A percentile compares a stretch with the other conserved stretches of the same genome.
phyloP scores from a whole-genome alignment of 2,888 invertebrate genomes.

The Lasioglossum pauxillum region DNA sequence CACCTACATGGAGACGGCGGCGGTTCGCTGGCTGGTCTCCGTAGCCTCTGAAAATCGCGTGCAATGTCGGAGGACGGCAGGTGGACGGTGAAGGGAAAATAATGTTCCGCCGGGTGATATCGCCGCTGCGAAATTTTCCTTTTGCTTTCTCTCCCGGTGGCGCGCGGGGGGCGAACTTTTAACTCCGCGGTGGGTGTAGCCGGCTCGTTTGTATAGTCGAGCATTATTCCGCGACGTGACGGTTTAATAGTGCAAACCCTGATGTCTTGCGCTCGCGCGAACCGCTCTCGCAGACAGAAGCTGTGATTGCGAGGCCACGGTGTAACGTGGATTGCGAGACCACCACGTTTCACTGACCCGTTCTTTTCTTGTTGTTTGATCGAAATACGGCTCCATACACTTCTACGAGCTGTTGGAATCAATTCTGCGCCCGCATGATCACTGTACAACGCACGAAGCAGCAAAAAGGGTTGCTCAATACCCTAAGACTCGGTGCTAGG shows the following conservation, averaged over 20 bases:
- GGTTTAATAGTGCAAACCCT: conserved; percentile 66
- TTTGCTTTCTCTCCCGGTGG: conserved; percentile 67
- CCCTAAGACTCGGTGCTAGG: too few species aligned
- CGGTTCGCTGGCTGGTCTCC: conserved; percentile 20
- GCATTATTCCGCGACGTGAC: conserved; percentile 70
- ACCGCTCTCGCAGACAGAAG: conserved; percentile 44
- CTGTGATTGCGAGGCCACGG: conserved; percentile 51
- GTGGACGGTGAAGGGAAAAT: conserved; percentile 73
- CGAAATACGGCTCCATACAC: background rate
- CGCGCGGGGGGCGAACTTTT: conserved; percentile 45
- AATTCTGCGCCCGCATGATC: too few species aligned
- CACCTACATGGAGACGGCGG: conserved; percentile 34
- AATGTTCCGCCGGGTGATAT: conserved; percentile 70
- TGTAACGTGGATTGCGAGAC: conserved; percentile 38
- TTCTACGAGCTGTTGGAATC: background rate
- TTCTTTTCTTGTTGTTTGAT: background rate
- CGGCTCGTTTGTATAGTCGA: conserved; percentile 65
- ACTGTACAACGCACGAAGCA: too few species aligned
- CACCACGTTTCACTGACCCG: conserved; percentile 13
- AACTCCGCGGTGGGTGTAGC: conserved; percentile 68
- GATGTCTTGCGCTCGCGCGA: conserved; percentile 58
- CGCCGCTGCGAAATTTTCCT: conserved; percentile 71
- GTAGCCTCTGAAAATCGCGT: conserved; percentile 70
- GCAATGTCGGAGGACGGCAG: conserved; percentile 71
- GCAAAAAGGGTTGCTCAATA: too few species aligned